Conservation (phyloP, 2,888 invertebrate species). For the Oithona nana region DNA sequence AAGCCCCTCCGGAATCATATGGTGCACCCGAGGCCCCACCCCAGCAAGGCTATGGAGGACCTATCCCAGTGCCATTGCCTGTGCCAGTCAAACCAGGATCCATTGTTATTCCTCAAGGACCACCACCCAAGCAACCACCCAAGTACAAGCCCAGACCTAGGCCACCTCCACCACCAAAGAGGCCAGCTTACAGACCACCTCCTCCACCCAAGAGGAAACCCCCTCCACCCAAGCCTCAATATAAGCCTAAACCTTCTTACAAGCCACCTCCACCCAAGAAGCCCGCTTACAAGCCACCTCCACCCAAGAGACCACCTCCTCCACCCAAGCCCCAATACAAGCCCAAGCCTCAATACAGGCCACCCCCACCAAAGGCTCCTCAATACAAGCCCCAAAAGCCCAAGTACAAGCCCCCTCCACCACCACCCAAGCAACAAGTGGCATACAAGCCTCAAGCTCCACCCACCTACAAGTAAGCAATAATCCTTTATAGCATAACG, state of each 20-base stretch:
- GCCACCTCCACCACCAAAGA: conserved; percentile 6
- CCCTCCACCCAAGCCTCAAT: conserved; percentile 15
- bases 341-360: conserved; percentile 16
- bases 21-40: conserved; percentile 16
- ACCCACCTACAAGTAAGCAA: too few relatives aligned
- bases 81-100: conserved; percentile 19
- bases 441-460: not conserved
- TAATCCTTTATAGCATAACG: too few relatives aligned
- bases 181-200: conserved; percentile 19
- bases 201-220: conserved; percentile 20
- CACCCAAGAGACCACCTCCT: conserved; percentile 16
- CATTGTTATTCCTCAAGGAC: conserved; percentile 17
- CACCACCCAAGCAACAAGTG: not conserved
- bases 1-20: conserved; percentile 14
- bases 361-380: conserved; percentile 14
- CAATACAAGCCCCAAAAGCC: conserved; percentile 18
- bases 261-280: conserved; percentile 17
- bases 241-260: conserved; percentile 10
- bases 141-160: conserved; percentile 3
- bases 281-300: conserved; percentile 7
- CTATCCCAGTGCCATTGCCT: conserved; percentile 20
- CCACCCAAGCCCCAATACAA: conserved; percentile 16
- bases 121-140: conserved; percentile 10
- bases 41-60: conserved; percentile 4
- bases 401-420: conserved; percentile 14